phyloP scores from a whole-genome alignment of 2,113 vertebrate genomes.

The Strigops habroptila region DNA sequence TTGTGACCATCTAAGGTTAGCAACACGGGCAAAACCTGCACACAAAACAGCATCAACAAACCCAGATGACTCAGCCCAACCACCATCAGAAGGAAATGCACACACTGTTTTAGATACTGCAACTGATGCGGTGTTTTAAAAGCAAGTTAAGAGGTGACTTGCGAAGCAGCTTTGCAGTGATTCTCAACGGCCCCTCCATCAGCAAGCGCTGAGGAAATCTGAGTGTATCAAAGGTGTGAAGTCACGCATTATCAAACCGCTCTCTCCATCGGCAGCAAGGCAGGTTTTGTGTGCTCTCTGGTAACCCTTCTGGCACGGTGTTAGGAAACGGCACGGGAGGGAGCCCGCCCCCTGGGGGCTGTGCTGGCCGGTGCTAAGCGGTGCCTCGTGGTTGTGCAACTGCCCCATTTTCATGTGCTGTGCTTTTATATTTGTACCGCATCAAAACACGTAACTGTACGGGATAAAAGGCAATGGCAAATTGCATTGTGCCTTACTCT shows the following conservation, averaged over 20 bases:
- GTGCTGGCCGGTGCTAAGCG: not conserved
- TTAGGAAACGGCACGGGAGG: not conserved
- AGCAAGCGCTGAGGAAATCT: not conserved
- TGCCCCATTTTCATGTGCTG: not conserved
- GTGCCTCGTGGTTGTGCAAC: not conserved
- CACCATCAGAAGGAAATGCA: not conserved
- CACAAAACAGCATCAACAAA: not conserved
- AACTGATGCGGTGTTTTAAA: fast-evolving
- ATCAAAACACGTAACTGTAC: not conserved
- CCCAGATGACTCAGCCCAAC: not conserved
- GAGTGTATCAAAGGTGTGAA: not conserved
- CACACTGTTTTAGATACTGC: fast-evolving
- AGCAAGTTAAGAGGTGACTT: not conserved
- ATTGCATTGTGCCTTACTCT: not conserved
- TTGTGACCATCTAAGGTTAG: not conserved
- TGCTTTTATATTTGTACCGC: not conserved
- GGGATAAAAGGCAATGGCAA: not conserved
- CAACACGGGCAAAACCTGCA: not conserved
- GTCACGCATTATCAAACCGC: not conserved
- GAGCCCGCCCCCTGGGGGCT: not conserved
- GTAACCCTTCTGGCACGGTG: not conserved
- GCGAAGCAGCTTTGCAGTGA: fast-evolving
- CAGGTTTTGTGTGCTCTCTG: not conserved
- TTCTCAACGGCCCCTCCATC: not conserved
- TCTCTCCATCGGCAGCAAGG: no score